Base-by-base conservation (phyloP, 2,888 invertebrate species). In the Pyrrhosoma nymphula region DNA sequence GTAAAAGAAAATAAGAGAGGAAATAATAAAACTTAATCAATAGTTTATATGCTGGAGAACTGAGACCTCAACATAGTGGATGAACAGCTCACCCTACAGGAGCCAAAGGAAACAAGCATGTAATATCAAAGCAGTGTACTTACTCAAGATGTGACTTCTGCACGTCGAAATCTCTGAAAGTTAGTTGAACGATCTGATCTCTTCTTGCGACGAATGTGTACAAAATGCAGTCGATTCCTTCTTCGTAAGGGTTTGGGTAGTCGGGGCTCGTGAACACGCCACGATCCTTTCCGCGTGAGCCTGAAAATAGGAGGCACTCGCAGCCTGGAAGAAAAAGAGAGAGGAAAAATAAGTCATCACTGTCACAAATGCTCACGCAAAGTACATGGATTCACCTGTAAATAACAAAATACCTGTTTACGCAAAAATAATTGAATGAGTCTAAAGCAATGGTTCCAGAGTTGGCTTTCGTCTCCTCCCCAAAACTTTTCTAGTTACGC, bases 181-280 rank as follows among this genome's bases (percentile, higher is more conserved):
- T 98, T 95, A 99, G 97, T 97, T 99, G 98, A 96, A 99, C 98
- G 96, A 99, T 98, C 97, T 99, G 98, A 96, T 98, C 98, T 35
- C 98, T 97, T 95, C 98, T 98, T 1, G 98, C 98, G 96, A 98
- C 97, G 97, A 99, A 99, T 69, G 98, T 98, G 97, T 98, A 99
- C 95, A 99, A 98, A 95, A 99, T 98, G 97, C 99, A 99, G 97
- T 98, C 98, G 96, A 98, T 97, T 96, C 98, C 98, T 95, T 98
- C 97, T 16, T 98, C 98, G 97, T 98, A 98, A 95, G 98, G 98
- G 95, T 98, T 98, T 8, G 99, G 99, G 97, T 98, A 98, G 97
- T 98, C 98, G 35, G 99, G 99, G 96, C 98, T 98, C 96, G 98
- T 98, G 97, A 99, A 99, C 91, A 98, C 98, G 96, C 98, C 99